These are phyloP conservation scores for Xenentodon cancila DNA, from an alignment of 2,797 vertebrate genomes.

Conservation along the genomic window DNA sequence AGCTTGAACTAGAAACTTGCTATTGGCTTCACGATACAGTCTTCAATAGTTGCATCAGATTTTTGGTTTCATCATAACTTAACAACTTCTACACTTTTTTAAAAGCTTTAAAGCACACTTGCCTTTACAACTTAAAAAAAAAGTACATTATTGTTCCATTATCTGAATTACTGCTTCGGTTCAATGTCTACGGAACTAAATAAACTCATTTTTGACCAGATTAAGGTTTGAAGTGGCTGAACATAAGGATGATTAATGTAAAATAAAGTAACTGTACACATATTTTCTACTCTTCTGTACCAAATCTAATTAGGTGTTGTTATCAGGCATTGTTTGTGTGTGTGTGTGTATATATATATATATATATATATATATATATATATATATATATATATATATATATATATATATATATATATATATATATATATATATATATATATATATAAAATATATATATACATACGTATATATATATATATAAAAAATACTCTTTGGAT, in stretches of 20 bases:
- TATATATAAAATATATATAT: slow-evolving; percentile 76
- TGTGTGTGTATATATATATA: too few species aligned
- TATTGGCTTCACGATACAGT: background rate
- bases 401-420: too few species aligned
- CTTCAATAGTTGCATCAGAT: background rate
- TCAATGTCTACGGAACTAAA: background rate
- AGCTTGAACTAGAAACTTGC: slow-evolving; percentile 14
- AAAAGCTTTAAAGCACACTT: slow-evolving; percentile 29
- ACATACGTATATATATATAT: too few species aligned
- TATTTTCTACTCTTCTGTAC: slow-evolving; percentile 76
- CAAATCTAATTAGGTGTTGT: slow-evolving; percentile 67
- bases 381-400: too few species aligned
- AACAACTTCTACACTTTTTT: slow-evolving; percentile 14
- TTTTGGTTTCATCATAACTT: background rate
- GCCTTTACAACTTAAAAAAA: slow-evolving; percentile 3
- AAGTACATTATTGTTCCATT: background rate
- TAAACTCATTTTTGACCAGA: slow-evolving; percentile 4
- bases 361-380: too few species aligned
- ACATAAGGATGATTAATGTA: slow-evolving; percentile 24
- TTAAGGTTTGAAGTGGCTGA: slow-evolving; percentile 66
- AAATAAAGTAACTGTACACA: slow-evolving; percentile 85
- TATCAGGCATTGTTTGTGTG: slow-evolving; percentile 34
- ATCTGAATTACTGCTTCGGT: background rate
- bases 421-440: too few species aligned
- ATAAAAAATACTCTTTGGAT: slow-evolving; percentile 93